Percentiles rank a stretch among this genome's conserved stretches.
Conservation (phyloP, 1,140 invertebrate species). For the Trissolcus basalis region DNA sequence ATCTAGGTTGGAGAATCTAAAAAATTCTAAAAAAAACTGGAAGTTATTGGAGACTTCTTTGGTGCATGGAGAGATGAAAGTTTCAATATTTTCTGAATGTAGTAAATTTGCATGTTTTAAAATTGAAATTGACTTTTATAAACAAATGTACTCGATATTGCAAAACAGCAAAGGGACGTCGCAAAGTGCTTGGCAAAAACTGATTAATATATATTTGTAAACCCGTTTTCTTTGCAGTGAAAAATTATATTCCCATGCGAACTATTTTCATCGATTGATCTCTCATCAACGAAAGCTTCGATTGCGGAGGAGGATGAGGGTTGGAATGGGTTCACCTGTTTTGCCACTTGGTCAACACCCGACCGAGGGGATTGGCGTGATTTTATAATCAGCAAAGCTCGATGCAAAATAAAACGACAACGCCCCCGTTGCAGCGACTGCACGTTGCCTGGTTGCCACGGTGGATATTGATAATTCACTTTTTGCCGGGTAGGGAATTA, state of each 20-base stretch:
- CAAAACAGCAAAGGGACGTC: no score
- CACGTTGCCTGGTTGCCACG: background rate
- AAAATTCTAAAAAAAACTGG: no score
- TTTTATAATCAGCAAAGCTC: constrained; percentile 38
- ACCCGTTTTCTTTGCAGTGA: no score
- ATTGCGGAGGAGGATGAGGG: constrained; percentile 12
- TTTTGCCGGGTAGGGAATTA: constrained; percentile 9
- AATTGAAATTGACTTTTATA: no score
- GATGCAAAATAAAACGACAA: constrained; percentile 30
- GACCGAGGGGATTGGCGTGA: constrained; percentile 28
- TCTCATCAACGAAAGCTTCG: constrained; percentile 16
- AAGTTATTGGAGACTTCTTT: no score
- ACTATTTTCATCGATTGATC: constrained; percentile 37
- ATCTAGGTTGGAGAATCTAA: no score
- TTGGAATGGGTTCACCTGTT: constrained; percentile 23
- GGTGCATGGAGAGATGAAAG: no score
- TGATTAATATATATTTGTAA: no score
- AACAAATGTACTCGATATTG: no score
- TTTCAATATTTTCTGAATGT: no score
- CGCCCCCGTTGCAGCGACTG: constrained; percentile 1
- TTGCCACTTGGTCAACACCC: constrained; percentile 26
- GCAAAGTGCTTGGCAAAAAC: no score
- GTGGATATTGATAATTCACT: constrained; percentile 34
- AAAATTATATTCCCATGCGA: constrained; percentile 25
- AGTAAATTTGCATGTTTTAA: no score